Evolutionary conservation across 2,113 vertebrate genomes (phyloP).

Genomic region (Oryzias curvinotus): DNA sequence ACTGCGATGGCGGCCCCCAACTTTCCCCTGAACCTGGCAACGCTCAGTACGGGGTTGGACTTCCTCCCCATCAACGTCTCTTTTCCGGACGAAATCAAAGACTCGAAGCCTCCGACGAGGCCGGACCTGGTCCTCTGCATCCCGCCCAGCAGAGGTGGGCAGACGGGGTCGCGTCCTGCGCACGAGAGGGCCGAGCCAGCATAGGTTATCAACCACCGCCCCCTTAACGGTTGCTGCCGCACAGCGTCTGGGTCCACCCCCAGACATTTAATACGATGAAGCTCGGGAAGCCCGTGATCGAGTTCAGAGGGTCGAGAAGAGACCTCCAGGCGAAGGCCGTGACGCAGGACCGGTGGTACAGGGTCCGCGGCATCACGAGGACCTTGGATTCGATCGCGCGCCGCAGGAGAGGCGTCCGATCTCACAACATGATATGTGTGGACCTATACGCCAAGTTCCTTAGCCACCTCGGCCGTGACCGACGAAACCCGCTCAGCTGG

Average conservation of each 20-base stretch:
- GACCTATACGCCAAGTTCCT: background rate
- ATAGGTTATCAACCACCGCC: no score
- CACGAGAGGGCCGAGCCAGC: no score
- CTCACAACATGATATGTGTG: constrained; percentile 16
- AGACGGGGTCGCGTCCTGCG: no score
- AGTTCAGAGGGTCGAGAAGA: background rate
- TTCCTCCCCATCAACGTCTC: background rate
- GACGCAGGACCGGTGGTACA: background rate
- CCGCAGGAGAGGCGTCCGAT: fast-evolving
- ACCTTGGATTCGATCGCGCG: background rate
- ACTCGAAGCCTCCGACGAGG: background rate
- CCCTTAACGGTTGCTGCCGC: no score
- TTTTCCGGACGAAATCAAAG: background rate
- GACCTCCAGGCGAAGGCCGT: background rate
- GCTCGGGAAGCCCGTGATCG: background rate
- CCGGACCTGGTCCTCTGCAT: no score
- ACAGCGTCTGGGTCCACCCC: background rate
- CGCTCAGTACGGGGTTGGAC: background rate
- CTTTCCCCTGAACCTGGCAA: background rate
- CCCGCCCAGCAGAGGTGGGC: no score
- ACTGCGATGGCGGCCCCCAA: background rate
- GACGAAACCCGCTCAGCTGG: background rate
- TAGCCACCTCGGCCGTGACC: background rate
- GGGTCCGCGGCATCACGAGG: constrained; percentile 13
- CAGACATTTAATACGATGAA: constrained; percentile 10